phyloP scores from a whole-genome alignment of 2,888 invertebrate species.

The Lypha dubia region DNA sequence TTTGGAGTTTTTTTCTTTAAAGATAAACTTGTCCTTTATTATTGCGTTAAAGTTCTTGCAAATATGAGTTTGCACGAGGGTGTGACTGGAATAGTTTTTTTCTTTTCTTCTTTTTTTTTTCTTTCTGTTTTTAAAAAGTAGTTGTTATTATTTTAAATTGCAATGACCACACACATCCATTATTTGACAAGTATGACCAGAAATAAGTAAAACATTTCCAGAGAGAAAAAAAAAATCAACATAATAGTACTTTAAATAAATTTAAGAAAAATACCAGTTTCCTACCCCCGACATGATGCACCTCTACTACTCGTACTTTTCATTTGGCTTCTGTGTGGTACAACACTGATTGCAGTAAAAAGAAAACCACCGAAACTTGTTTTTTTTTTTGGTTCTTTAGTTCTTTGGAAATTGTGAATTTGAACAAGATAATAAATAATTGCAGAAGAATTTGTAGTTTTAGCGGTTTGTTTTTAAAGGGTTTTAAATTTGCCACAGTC shows the following conservation, averaged over 20 bases:
- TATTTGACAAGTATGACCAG: conserved; percentile 65
- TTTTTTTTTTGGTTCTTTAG: no score
- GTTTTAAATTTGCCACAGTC: not conserved
- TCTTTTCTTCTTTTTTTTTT: not conserved
- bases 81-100: not conserved
- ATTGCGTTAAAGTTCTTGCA: not conserved
- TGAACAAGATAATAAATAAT: not conserved
- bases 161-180: conserved; percentile 62
- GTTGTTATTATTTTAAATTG: conserved; percentile 71
- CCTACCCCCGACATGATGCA: no score
- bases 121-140: conserved; percentile 4
- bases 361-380: conserved; percentile 1
- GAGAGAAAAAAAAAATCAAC: conserved; percentile 30
- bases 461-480: not conserved
- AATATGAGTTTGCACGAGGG: conserved; percentile 10
- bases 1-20: not conserved
- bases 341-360: conserved; percentile 7
- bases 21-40: conserved; percentile 28
- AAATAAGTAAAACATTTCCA: conserved; percentile 45
- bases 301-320: not conserved
- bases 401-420: not conserved
- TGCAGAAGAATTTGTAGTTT: not conserved
- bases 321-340: not conserved
- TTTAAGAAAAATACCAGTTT: conserved; percentile 36
- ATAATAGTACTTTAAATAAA: conserved; percentile 64